Percentiles rank a stretch among this genome's conserved stretches.
Evolutionary conservation across 2,888 invertebrate genomes (phyloP).

Genomic region (Syrphus vitripennis): DNA sequence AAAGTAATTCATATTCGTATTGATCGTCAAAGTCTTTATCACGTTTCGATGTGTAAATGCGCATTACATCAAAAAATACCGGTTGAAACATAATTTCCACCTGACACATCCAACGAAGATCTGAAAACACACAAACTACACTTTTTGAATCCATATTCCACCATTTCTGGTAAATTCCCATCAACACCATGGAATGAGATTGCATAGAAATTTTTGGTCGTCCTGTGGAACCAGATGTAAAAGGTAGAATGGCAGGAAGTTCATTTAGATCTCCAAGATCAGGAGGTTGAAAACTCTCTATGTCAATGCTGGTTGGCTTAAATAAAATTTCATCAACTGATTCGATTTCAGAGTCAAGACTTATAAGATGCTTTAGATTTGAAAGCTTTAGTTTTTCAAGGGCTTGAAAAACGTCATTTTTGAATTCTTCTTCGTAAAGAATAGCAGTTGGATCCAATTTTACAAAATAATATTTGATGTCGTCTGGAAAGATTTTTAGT

Average conservation of each 20-base stretch:
- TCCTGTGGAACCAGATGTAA: conserved; percentile 71
- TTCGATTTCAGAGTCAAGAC: not conserved
- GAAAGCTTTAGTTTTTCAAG: conserved; percentile 26
- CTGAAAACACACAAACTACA: conserved; percentile 55
- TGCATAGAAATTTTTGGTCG: conserved; percentile 65
- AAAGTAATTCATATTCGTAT: conserved; percentile 43
- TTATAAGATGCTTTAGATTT: conserved; percentile 28
- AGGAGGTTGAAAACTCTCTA: conserved; percentile 7
- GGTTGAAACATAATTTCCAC: conserved; percentile 55
- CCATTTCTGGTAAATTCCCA: conserved; percentile 54
- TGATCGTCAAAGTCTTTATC: not conserved
- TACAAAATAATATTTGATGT: not conserved
- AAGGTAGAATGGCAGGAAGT: conserved; percentile 55
- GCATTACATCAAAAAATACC: conserved; percentile 58
- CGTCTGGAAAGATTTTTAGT: not conserved
- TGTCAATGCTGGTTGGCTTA: not conserved
- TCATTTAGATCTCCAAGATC: conserved; percentile 43
- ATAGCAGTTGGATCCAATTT: conserved; percentile 45
- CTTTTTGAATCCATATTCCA: conserved; percentile 27
- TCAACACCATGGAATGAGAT: conserved; percentile 60
- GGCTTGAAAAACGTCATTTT: conserved; percentile 17
- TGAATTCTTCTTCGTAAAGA: conserved; percentile 61
- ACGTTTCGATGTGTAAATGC: conserved; percentile 50
- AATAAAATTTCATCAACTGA: not conserved
- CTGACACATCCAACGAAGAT: conserved; percentile 71